Evolutionary conservation across 2,113 vertebrate species (phyloP), one percentile per base, ranked within the genome.

Genomic region (Zosterops hypoxanthus): DNA sequence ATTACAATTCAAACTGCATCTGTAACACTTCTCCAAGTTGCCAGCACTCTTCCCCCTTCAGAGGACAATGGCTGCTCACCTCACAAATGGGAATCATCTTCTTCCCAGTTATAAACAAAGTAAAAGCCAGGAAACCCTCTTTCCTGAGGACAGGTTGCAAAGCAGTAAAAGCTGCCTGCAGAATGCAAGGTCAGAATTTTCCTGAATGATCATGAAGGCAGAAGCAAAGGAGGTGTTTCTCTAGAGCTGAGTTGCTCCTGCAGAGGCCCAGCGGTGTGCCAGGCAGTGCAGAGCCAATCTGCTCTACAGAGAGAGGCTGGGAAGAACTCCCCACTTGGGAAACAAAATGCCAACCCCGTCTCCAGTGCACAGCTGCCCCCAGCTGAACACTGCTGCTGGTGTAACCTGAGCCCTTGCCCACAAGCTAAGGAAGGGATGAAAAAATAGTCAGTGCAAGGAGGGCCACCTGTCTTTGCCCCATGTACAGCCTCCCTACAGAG

Each of bases 171-270:
- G 47, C 31, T 55, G 34, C 24, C 47, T 44, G 34, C 39, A 73
- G 68, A 81, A 29, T 7, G 25, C 44, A 70, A 86, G 89, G 34
- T 41, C 36, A 49, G 24, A 61, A 34, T 69, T 52, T 25, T 41
- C 36, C 20, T 18, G 14, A 57, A 55, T 17, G 52, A 63, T 57
- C 39, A 49, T 4, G 20, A 68, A 28, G 17, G 31, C 23, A 73
- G 26, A 57, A 78, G 78, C 42, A 70, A 94, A 61, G 8, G 24
- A 46, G 63, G 11, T 18, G 33, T 56, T 73, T 56, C 65, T 41
- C 9, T 19, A 53, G 73, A 65, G 34, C 16, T 56, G 42, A 49
- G 6, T 18, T 0, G 0, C 24, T 52, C 14, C 55, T n/a, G 11
- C 11, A 2, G 44, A 49, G 36, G 36, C 46, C 31, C 42, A 53